Evolutionary conservation across 2,888 invertebrate genomes (phyloP), one percentile per base, ranked within the genome.

Genomic region (Kuschelorhynchus macadamiae): DNA sequence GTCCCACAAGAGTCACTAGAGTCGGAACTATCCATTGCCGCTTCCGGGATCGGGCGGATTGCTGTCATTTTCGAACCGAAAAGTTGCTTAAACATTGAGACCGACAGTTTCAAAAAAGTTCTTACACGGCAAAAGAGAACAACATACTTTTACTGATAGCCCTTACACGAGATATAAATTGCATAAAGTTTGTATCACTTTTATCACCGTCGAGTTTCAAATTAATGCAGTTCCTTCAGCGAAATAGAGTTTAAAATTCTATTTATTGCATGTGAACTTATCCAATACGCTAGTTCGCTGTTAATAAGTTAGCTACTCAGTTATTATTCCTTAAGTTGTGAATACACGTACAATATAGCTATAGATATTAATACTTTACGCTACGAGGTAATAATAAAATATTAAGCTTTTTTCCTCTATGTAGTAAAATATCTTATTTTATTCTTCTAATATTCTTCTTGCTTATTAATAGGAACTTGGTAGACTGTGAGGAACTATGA

Each of bases 1-100:
- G 79, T 77, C 44, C 77, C 76, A 60, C 82, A 82, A 39, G 82
- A 82, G 70, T 83, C 82, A 71, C 81, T 82, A 42, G 83, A 83
- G 69, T 83, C 83, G 44, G 81, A 81, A 71, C 81, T 82, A 42
- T 83, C 82, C 78, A 82, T 76, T 1, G 76, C 77, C 25, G 82
- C 81, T 57, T 81, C 81, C 8, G 79, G 78, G 14, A 79, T 78
- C 11, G 77, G 76, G n/a, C 82, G 76, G 17, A 82, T 79, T 16
- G 79, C 78, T 46, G 82, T 80, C 82, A 82, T 82, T 78, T 69
- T 69, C 17, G 64, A 42, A 8, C 63, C 66, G 53, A 66, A 66
- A 21, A 70, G 57, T 66, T 70, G 70, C 39, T 70, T 70, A 25
- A 70, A 70, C 70, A 70, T 70, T 32, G 32, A 52, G 32, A 21